Evolutionary conservation across 92 coral and sea anemone genomes (phyloP).

Genomic region (Anthopleura xanthogrammica): DNA sequence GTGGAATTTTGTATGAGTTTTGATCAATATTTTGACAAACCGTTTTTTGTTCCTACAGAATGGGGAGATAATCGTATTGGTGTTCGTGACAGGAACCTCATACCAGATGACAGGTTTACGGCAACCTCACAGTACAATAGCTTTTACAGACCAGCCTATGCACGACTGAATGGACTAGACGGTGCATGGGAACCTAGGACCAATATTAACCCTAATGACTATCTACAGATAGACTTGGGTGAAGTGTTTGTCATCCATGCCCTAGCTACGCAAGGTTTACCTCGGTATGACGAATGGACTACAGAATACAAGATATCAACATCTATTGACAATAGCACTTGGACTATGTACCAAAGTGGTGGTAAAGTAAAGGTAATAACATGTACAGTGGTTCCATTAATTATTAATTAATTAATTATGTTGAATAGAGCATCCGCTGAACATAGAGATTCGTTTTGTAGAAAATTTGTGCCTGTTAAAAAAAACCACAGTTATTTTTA

Average conservation of each 20-base stretch:
- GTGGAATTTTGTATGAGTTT: too few species aligned
- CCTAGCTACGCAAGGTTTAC: not conserved
- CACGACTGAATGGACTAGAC: not conserved
- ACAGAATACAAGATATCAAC: not conserved
- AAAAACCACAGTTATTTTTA: too few species aligned
- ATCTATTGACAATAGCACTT: not conserved
- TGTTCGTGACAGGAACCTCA: not conserved
- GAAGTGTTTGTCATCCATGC: not conserved
- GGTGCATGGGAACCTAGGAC: not conserved
- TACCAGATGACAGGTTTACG: not conserved
- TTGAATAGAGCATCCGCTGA: too few species aligned
- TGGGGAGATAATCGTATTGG: not conserved
- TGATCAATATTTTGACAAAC: too few species aligned
- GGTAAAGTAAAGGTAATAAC: too few species aligned
- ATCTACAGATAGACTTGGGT: slow-evolving; percentile 3
- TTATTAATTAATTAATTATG: too few species aligned
- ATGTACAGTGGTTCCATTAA: too few species aligned
- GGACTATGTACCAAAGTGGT: not conserved
- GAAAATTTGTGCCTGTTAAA: too few species aligned
- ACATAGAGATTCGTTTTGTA: too few species aligned
- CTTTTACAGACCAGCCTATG: not conserved
- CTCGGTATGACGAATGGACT: not conserved
- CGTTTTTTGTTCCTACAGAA: too few species aligned
- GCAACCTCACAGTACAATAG: not conserved
- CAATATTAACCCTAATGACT: not conserved